A percentile compares a stretch with the other conserved stretches of the same genome.
These are phyloP conservation scores for Schlechtendalia chinensis DNA, from an alignment of 1,140 invertebrate species.

Conservation along the genomic window DNA sequence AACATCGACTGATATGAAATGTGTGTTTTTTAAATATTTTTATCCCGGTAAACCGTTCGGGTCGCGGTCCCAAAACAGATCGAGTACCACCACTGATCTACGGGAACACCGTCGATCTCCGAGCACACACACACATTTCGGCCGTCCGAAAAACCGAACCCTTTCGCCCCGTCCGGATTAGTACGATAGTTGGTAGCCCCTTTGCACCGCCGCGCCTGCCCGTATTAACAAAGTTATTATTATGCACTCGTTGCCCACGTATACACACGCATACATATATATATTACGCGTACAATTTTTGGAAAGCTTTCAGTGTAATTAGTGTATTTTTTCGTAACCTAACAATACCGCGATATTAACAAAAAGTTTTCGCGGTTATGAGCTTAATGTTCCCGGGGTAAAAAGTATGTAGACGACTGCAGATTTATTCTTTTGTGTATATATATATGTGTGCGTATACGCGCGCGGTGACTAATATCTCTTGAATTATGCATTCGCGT, in stretches of 20 bases:
- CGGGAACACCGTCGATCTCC: no score
- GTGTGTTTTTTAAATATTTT: no score
- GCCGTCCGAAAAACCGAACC: no score
- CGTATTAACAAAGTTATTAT: neutral
- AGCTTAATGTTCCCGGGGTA: conserved; percentile 1
- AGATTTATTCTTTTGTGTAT: neutral
- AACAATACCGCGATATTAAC: neutral
- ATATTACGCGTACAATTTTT: no score
- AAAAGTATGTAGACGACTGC: no score
- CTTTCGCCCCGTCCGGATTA: neutral
- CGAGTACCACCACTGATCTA: no score
- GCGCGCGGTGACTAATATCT: conserved; percentile 4
- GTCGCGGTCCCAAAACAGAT: no score
- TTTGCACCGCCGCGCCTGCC: neutral
- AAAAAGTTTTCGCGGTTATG: conserved; percentile 16
- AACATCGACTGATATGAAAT: no score
- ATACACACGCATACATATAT: neutral
- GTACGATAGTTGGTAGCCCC: neutral
- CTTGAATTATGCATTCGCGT: conserved; percentile 37
- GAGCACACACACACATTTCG: no score
- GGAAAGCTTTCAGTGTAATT: no score
- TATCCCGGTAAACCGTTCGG: no score
- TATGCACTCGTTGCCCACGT: no score
- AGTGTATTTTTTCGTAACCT: neutral
- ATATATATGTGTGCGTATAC: neutral